Evolutionary conservation across 2,888 invertebrate genomes (phyloP), one percentile per base, ranked within the genome.

Genomic region (Brenthis ino): DNA sequence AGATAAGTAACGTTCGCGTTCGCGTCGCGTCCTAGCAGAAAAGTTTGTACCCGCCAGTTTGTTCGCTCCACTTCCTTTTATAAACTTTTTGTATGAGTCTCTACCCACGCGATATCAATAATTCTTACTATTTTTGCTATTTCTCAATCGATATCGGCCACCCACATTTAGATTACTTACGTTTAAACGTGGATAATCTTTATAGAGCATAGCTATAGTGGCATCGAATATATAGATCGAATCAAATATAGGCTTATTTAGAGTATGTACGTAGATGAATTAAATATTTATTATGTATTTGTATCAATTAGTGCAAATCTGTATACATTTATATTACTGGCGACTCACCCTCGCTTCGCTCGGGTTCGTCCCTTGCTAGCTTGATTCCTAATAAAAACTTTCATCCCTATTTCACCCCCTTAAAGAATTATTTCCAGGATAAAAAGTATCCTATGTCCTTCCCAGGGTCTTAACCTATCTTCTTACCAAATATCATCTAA

Each of bases 1-100:
- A 91, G 92, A 93, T 93, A 93, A 91, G 91, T 92, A 91, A 91
- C 91, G 88, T 81, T 83, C 85, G 84, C 85, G 85, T 82, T 85
- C 83, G 83, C 84, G 84, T 84, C 86, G 86, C 83, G 82, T 85
- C 85, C 85, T 86, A 81, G 83, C 85, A 83, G 86, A 84, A 89
- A 91, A 91, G 82, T 91, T 91, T 89, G 88, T 86, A 86, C 82
- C 83, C 84, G 84, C 87, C 88, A 87, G 91, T 92, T 92, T 88
- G 91, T 85, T 84, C 86, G 90, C 87, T 88, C 89, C 83, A 88
- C 88, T 90, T 91, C 88, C 88, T 86, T 90, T 90, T 88, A 87
- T 85, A 89, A 91, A 90, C 85, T 91, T 91, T 91, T 90, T 90
- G 88, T 88, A 87, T 84, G 85, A 86, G 83, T 74, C 72, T 70